These are phyloP conservation scores for Chondrosia reniformis DNA, from an alignment of 37 sponge, comb jelly and placozoan genomes.

Conservation along the genomic window DNA sequence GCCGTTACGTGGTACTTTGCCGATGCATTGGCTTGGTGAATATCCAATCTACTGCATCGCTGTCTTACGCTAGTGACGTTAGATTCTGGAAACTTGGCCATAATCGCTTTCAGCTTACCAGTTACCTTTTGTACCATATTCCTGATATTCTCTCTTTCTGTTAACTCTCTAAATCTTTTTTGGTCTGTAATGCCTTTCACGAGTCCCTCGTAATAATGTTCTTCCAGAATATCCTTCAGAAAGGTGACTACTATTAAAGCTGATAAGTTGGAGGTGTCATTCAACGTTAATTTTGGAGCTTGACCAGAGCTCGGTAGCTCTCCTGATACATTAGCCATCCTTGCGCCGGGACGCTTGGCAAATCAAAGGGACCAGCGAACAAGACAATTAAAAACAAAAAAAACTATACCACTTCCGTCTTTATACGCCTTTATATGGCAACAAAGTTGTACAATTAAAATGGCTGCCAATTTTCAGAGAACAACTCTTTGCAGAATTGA, in stretches of 20 bases:
- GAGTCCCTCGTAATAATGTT: background rate
- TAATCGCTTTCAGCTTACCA: background rate
- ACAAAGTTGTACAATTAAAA: no score
- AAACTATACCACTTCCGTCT: no score
- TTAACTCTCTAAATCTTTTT: background rate
- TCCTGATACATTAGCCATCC: no score
- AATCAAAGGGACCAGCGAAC: no score
- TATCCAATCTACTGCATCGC: background rate
- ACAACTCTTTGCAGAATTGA: no score
- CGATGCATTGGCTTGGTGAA: conserved; percentile 16
- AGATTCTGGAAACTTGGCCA: conserved; percentile 3
- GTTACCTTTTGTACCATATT: background rate
- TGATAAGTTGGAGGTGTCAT: no score
- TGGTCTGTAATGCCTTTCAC: background rate
- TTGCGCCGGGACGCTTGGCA: no score
- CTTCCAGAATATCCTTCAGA: background rate
- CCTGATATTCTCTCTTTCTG: background rate
- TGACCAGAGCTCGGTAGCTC: no score
- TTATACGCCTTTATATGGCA: no score
- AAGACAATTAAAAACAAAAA: no score
- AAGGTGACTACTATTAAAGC: background rate
- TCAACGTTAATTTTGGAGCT: no score
- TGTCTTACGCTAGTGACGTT: background rate
- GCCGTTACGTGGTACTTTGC: conserved; percentile 8
- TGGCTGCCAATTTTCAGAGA: no score